Evolutionary conservation across 2,113 vertebrate genomes (phyloP).

Genomic region (Entomyzon cyanotis): DNA sequence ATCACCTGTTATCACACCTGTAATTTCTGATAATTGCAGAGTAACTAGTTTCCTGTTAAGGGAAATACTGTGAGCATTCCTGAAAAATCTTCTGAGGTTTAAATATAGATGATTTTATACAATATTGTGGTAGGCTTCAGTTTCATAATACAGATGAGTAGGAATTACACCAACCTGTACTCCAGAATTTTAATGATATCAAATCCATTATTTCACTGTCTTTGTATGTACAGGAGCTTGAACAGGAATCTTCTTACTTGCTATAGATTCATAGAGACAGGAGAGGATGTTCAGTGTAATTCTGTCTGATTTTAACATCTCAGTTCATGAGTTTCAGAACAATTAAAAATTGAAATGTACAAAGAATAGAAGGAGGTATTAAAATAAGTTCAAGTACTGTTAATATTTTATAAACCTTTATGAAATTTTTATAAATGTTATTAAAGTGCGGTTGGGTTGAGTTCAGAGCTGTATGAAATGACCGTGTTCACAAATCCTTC

Average conservation of each 20-base stretch:
- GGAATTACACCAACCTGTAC: neutral
- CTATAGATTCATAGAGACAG: neutral
- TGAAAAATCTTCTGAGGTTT: constrained; percentile 2
- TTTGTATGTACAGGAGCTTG: neutral
- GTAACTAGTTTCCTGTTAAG: neutral
- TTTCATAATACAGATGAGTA: neutral
- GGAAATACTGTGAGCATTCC: neutral
- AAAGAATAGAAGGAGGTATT: constrained; percentile 58
- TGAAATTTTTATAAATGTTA: constrained; percentile 74
- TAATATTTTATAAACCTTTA: constrained; percentile 74
- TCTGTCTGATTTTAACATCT: constrained; percentile 54
- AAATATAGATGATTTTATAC: neutral
- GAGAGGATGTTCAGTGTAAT: constrained; percentile 16
- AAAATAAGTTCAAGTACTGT: constrained; percentile 63
- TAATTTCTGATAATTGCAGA: constrained; percentile 5
- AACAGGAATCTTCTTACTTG: neutral
- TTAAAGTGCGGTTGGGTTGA: constrained; percentile 41
- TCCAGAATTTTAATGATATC: neutral
- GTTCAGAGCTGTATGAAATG: constrained; percentile 43
- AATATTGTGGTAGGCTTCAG: neutral
- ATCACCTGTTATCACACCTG: neutral
- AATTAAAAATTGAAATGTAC: constrained; percentile 69
- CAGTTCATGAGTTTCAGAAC: constrained; percentile 57
- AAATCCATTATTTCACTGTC: neutral
- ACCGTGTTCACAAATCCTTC: constrained; percentile 1